Evolutionary conservation across 2,113 vertebrate species (phyloP).

Genomic region (Ramphastos sulfuratus): DNA sequence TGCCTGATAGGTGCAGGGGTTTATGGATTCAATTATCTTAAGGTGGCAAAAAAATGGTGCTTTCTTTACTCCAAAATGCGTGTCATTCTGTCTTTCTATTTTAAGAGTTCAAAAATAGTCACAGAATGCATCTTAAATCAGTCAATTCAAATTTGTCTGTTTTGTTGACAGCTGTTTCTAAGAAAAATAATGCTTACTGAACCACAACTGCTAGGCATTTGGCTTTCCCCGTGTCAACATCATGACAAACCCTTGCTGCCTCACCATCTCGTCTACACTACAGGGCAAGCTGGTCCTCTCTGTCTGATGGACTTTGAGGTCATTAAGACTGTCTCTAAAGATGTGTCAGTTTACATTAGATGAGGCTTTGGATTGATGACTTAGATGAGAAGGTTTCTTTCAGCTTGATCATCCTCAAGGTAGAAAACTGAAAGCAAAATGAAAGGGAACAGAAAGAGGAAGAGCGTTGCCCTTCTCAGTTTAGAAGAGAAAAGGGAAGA

Average conservation of each 20-base stretch:
- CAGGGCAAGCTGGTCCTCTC: neutral
- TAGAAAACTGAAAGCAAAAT: neutral
- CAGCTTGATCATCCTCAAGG: neutral
- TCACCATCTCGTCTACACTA: neutral
- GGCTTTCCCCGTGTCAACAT: neutral
- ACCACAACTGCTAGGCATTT: neutral
- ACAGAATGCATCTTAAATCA: neutral
- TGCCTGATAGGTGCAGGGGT: too few species aligned
- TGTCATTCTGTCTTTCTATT: neutral
- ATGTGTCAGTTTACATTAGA: neutral
- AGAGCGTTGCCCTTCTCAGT: neutral
- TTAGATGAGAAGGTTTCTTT: neutral
- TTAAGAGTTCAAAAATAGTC: neutral
- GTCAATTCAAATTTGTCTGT: neutral
- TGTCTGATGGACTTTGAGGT: neutral
- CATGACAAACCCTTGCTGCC: neutral
- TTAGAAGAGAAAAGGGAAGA: neutral
- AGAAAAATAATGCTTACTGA: neutral
- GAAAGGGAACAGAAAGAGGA: neutral
- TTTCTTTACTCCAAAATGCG: neutral
- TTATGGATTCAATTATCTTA: neutral
- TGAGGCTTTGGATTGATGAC: neutral
- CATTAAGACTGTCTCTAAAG: neutral
- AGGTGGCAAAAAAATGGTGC: neutral
- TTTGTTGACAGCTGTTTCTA: neutral